Conservation (phyloP, 1,140 invertebrate genomes). For the Trichonephila inaurata region DNA sequence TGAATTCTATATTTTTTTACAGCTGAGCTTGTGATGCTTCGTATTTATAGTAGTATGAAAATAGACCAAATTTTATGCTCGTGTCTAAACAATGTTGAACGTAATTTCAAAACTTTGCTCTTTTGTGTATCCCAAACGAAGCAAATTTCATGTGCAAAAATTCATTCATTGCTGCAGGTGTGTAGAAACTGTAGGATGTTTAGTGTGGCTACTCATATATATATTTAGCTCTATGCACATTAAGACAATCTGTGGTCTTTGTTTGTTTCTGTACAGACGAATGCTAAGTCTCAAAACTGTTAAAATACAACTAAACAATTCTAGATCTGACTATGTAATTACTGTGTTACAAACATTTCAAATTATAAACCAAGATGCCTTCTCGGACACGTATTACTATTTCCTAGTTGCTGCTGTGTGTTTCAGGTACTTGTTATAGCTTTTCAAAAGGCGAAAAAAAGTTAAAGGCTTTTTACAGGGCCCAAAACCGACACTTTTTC, state of each 20-base stretch:
- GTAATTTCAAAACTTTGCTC: too few species aligned
- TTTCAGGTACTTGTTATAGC: constrained; percentile 71
- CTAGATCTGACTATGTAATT: constrained; percentile 63
- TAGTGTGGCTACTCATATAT: constrained; percentile 15
- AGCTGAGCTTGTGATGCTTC: too few species aligned
- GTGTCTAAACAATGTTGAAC: too few species aligned
- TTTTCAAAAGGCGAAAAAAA: constrained; percentile 39
- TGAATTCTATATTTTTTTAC: too few species aligned
- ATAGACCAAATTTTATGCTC: too few species aligned
- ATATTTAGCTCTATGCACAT: constrained; percentile 67
- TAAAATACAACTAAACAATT: constrained; percentile 58
- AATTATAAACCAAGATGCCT: constrained; percentile 74
- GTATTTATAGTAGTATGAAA: too few species aligned
- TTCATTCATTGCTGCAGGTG: too few species aligned
- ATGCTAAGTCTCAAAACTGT: constrained; percentile 57
- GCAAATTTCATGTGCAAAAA: too few species aligned
- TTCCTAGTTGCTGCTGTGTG: constrained; percentile 76
- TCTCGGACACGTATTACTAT: constrained; percentile 66
- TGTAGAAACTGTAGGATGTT: constrained; percentile 58
- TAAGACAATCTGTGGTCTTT: constrained; percentile 74
- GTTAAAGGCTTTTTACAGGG: constrained; percentile 16
- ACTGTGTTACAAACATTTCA: constrained; percentile 68
- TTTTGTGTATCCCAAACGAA: too few species aligned
- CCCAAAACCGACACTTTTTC: constrained; percentile 19
- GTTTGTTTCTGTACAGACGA: constrained; percentile 62